phyloP scores from a whole-genome alignment of 2,888 invertebrate species.

The Congeria kusceri region DNA sequence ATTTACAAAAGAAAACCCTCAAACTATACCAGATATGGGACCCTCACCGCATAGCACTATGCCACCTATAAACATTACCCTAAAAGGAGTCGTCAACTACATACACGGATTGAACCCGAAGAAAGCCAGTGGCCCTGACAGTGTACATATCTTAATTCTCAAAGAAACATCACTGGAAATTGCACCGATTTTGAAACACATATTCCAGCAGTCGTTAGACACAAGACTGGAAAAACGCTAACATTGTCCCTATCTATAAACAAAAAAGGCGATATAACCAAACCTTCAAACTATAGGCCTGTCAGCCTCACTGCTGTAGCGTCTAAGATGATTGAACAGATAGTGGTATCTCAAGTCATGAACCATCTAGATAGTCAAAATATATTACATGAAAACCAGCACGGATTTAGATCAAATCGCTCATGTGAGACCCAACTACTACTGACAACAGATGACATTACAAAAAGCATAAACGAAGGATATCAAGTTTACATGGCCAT shows the following conservation, averaged over 20 bases:
- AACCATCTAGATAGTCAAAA: slow-evolving; percentile 42
- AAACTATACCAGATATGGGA: slow-evolving; percentile 21
- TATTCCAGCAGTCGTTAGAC: no score
- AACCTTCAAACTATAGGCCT: slow-evolving; percentile 39
- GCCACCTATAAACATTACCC: no score
- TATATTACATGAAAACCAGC: slow-evolving; percentile 31
- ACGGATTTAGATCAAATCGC: slow-evolving; percentile 14
- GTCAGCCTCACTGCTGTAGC: slow-evolving; percentile 25
- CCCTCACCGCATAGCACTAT: no score
- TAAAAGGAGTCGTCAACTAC: no score
- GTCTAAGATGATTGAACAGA: slow-evolving; percentile 24
- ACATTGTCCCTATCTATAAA: no score
- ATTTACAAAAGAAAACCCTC: slow-evolving; percentile 21
- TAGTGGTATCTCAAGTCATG: slow-evolving; percentile 44
- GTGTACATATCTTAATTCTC: no score
- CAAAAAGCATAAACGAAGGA: slow-evolving; percentile 1
- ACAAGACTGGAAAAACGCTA: no score
- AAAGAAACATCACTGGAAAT: no score
- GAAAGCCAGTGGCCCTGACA: no score
- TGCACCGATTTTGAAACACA: no score
- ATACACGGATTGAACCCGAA: no score
- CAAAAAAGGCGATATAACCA: slow-evolving; percentile 31
- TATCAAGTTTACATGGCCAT: slow-evolving; percentile 22
- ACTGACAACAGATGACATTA: slow-evolving; percentile 24
- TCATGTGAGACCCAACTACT: slow-evolving; percentile 32